Evolutionary conservation across 37 sponge, comb jelly and placozoan species (phyloP), one percentile per base, ranked within the genome.

Genomic region (Aphrocallistes beatrix): DNA sequence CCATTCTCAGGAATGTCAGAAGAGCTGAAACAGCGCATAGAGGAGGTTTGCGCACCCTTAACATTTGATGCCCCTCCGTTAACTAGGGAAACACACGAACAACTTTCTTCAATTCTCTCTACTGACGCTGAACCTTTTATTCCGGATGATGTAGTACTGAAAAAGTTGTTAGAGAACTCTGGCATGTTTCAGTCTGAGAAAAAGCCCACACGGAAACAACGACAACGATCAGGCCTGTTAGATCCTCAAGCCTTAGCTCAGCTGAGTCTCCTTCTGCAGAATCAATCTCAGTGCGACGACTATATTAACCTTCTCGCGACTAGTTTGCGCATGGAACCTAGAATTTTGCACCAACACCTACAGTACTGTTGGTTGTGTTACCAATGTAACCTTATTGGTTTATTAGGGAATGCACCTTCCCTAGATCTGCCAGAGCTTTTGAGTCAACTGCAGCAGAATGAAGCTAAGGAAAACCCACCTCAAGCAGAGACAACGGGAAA

Each of bases 51-150:
- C 75, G 75, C 75, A 3, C 75, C 75, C 8, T 60, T 60, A 28
- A 60, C 75, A 19, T 32, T 60, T 60, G 75, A 60, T 28, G 25
- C 75, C n/a, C 75, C 75, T 28, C 25, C 10, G 10, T 13, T 60
- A 1, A 60, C 75, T 25, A 30, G 75, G n/a, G 75, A 60, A 60
- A 60, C 75, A 25, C 75, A 60, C 75, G 75, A 60, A 60, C 75
- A 60, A 60, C 75, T 60, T 6, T 60, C 75, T 30, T 60, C 75
- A 25, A 60, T 60, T 60, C 75, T 60, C n/a, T 60, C 75, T 32
- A 60, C 75, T 25, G 75, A 60, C n/a, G 75, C 75, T 19, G 75
- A 60, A 30, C 75, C 75, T 19, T 60, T 60, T 30, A 30, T 60
- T 8, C 75, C 75, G 8, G 75, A 60, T 60, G 75, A 19, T 13